Percentiles rank a stretch among this genome's conserved stretches.
Conservation (phyloP, 2,888 invertebrate species). For the Deroplatys truncata region DNA sequence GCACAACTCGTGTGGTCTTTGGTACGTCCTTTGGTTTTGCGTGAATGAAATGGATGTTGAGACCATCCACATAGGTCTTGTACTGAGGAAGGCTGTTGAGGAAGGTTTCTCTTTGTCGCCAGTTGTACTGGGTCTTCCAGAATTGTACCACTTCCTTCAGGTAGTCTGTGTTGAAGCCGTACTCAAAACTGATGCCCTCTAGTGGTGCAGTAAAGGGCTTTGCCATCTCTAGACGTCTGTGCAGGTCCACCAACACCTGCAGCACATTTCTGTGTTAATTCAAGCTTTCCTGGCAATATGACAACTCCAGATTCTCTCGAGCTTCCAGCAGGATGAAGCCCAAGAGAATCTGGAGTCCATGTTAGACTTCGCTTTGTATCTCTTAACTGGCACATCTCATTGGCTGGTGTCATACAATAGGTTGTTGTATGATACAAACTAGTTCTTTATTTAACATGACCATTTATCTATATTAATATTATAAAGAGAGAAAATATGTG, state of each 20-base stretch:
- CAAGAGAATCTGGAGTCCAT: no score
- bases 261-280: constrained; percentile 5
- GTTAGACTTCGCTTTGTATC: no score
- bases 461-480: no score
- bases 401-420: no score
- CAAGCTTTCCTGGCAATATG: no score
- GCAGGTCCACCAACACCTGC: constrained; percentile 59
- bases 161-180: constrained; percentile 73
- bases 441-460: no score
- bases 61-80: constrained; percentile 62
- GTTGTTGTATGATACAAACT: no score
- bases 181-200: constrained; percentile 69
- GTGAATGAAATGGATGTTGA: constrained; percentile 73
- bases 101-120: constrained; percentile 60
- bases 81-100: constrained; percentile 75
- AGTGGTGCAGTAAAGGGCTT: constrained; percentile 49
- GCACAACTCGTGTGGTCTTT: constrained; percentile 51
- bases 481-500: no score
- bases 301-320: neutral
- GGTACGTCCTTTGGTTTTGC: constrained; percentile 53
- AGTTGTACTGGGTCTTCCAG: constrained; percentile 76
- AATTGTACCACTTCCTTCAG: constrained; percentile 64
- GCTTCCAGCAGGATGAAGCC: neutral
- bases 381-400: no score
- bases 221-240: constrained; percentile 49